Base-by-base conservation (phyloP, 2,888 invertebrate genomes). In the Cephonodes hylas region DNA sequence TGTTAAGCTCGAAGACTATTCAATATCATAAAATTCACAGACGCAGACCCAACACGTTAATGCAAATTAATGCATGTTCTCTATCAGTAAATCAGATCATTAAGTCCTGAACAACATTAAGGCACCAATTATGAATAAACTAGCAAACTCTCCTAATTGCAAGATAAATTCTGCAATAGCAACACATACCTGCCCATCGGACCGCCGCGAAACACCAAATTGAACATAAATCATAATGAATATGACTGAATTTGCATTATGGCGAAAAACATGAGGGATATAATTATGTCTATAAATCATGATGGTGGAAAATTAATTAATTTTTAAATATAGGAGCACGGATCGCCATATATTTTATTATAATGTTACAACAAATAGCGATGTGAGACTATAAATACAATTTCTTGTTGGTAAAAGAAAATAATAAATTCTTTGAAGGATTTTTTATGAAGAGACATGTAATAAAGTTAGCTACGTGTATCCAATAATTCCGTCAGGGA, bases 71-170 rank as follows among this genome's bases (percentile, higher is more conserved):
- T 73, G 68, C 48, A 65, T 60, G 66, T 58, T 64, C 42, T 62
- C 63, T 61, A 64, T 68, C 63, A 68, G 61, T 74, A 73, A 73
- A 75, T 74, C 67, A 65, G 64, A 61, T 67, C 67, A 71, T 72
- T 70, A 72, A 66, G 70, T 48, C 67, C 69, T 69, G 60, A 64
- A 69, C 70, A 66, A 64, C 63, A 71, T 73, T 68, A 70, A 65
- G 61, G 61, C 57, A 25, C 71, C 71, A 74, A 78, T 77, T 75
- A 73, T 72, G 72, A 76, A 73, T 71, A 74, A 76, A 75, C 67
- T 69, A 69, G 67, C 64, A 70, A 68, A 71, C 65, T 71, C 60
- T 76, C 66, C 68, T 77, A 77, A 78, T 77, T 76, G 74, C 66
- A 64, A 74, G 71, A 77, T 73, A 73, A 72, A 76, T 79, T 77